Percentiles rank a stretch among this genome's conserved stretches.
Evolutionary conservation across 2,888 invertebrate genomes (phyloP).

Genomic region (Hyles lineata): DNA sequence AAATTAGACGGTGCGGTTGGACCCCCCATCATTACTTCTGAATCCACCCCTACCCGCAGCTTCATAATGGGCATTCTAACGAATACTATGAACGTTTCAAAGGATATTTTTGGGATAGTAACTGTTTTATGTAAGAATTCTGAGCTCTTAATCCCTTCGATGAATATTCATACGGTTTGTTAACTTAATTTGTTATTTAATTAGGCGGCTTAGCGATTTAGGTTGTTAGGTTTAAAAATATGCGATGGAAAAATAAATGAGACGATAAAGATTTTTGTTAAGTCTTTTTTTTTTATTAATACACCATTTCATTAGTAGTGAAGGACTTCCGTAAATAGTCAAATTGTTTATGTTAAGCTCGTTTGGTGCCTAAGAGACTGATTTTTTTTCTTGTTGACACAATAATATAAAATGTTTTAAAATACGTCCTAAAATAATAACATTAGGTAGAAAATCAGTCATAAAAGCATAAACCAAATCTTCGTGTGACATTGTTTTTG

Average conservation of each 20-base stretch:
- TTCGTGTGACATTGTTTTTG: too few relatives aligned
- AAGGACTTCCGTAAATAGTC: too few relatives aligned
- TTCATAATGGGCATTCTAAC: constrained; percentile 48
- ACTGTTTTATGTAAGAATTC: constrained; percentile 29
- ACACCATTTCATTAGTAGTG: too few relatives aligned
- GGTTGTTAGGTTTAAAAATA: background rate
- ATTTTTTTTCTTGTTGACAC: too few relatives aligned
- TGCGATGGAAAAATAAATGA: background rate
- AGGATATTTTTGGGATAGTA: constrained; percentile 47
- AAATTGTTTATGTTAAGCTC: too few relatives aligned
- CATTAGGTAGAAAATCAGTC: too few relatives aligned
- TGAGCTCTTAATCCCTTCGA: constrained; percentile 30
- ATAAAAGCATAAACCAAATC: too few relatives aligned
- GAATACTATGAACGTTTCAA: constrained; percentile 41
- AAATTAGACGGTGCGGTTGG: background rate
- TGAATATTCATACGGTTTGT: constrained; percentile 31
- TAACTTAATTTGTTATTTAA: constrained; percentile 21
- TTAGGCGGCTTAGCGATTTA: constrained; percentile 8
- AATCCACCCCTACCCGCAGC: constrained; percentile 32
- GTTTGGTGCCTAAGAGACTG: too few relatives aligned
- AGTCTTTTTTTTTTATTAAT: too few relatives aligned
- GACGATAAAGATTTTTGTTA: background rate
- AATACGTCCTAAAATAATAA: too few relatives aligned
- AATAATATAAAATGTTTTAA: too few relatives aligned
- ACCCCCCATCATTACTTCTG: background rate